Base-by-base conservation (phyloP, 2,888 invertebrate species). In the Drosophila kambysellisi region DNA sequence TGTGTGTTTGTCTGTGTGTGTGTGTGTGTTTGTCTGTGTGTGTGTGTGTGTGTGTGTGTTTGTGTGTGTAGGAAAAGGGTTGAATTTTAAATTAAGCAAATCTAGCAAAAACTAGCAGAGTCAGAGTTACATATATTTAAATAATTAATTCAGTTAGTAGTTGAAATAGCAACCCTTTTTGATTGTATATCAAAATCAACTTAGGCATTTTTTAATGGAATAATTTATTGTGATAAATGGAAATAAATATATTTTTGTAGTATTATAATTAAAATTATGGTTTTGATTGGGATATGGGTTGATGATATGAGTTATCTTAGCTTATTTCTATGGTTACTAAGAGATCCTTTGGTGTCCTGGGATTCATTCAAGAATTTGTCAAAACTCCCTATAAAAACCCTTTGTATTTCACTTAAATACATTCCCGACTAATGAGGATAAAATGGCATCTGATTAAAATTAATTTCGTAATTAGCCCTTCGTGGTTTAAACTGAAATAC, bases 71-170 rank as follows among this genome's bases (percentile, higher is more conserved):
- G 11, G 30, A 29, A 52, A 60, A 51, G 51, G 46, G 37, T 41
- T 15, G 25, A 32, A 46, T 25, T 43, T 70, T 51, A 43, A 70
- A 71, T 70, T 51, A 71, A 54, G 20, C 43, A 41, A 32, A 25
- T 25, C 25, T 25, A 25, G 25, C 25, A 25, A 37, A 37, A 46
- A 43, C 60, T 41, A 32, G 35, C 29, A 56, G 39, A 54, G 20
- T 52, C 15, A 29, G 30, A 51, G 29, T 9, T 11, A 29, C 5
- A 15, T 4, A 8, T 4, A 2, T 4, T 25, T 25, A 46, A 46
- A 8, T 46, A 15, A 7, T 8, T 15, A 25, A 25, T 46, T 8
- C 15, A 46, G 15, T 4, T 4, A 15, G 25, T 15, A 8, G 8
- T 4, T 46, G 8, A 1, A 4, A 4, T 1, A 7, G 46, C 4